These are phyloP conservation scores for Centropyge bicolor DNA, from an alignment of 2,797 vertebrate species.

Conservation along the genomic window DNA sequence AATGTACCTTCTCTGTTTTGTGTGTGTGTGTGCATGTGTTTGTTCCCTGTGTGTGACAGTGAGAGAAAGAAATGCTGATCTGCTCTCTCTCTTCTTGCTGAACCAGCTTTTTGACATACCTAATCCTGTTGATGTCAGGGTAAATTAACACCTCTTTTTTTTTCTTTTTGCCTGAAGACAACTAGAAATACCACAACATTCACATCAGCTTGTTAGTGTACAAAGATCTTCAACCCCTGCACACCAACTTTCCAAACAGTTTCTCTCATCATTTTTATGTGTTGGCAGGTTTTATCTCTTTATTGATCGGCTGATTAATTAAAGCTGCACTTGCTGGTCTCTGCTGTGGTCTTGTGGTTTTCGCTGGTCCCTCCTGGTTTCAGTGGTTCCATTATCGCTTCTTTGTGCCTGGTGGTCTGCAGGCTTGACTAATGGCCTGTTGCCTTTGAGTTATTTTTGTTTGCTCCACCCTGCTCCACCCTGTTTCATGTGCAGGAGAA, in stretches of 20 bases:
- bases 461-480: constrained; percentile 64
- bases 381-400: constrained; percentile 39
- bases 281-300: constrained; percentile 12
- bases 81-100: constrained; percentile 39
- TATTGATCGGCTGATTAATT: constrained; percentile 17
- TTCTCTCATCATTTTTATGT: background rate
- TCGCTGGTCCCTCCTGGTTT: constrained; percentile 36
- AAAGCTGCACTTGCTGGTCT: constrained; percentile 15
- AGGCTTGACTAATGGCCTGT: constrained; percentile 60
- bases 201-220: constrained; percentile 6
- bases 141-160: constrained; percentile 29
- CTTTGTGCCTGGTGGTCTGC: constrained; percentile 42
- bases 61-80: constrained; percentile 37
- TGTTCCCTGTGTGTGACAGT: background rate
- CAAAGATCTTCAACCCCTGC: constrained; percentile 35
- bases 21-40: background rate
- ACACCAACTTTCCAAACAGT: constrained; percentile 8
- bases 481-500: constrained; percentile 41
- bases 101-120: constrained; percentile 72
- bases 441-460: constrained; percentile 69
- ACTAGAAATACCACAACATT: background rate
- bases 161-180: background rate
- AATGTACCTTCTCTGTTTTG: background rate
- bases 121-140: constrained; percentile 14
- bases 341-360: constrained; percentile 18